A percentile compares a stretch with the other conserved stretches of the same genome.
Evolutionary conservation across 1,140 invertebrate genomes (phyloP).

Genomic region (Drosophila pectinifera): DNA sequence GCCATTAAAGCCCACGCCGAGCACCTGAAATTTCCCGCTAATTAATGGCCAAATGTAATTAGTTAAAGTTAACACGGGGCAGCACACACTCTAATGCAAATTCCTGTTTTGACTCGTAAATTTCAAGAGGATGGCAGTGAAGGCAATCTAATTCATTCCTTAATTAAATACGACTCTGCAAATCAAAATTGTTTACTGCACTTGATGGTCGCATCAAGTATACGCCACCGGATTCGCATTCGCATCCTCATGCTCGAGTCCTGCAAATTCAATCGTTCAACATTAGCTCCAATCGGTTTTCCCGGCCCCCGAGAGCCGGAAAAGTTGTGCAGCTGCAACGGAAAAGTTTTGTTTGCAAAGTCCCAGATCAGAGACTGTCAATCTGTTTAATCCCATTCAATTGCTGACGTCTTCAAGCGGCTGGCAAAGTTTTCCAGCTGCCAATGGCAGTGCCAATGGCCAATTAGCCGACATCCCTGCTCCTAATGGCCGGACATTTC

Average conservation of each 20-base stretch:
- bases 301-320: conserved; percentile 8
- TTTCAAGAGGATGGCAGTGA: conserved; percentile 1
- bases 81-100: conserved; percentile 6
- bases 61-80: conserved; percentile 6
- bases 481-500: conserved; percentile 49
- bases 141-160: conserved; percentile 18
- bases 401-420: conserved; percentile 55
- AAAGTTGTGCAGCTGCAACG: conserved; percentile 50
- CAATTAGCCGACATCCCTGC: conserved; percentile 46
- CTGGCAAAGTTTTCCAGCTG: conserved; percentile 37
- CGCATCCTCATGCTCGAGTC: not conserved
- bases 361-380: conserved; percentile 57
- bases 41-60: conserved; percentile 60
- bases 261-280: conserved; percentile 32
- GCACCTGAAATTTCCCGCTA: conserved; percentile 23
- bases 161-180: conserved; percentile 30
- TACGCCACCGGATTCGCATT: conserved; percentile 4
- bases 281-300: conserved; percentile 27
- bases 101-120: not conserved
- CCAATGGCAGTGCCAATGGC: conserved; percentile 37
- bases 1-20: conserved; percentile 18
- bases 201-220: conserved; percentile 14
- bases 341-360: conserved; percentile 46
- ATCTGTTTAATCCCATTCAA: conserved; percentile 56
- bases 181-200: conserved; percentile 37